Evolutionary conservation across 2,888 invertebrate species (phyloP), one percentile per base, ranked within the genome.

Genomic region (Trichopria drosophilae): DNA sequence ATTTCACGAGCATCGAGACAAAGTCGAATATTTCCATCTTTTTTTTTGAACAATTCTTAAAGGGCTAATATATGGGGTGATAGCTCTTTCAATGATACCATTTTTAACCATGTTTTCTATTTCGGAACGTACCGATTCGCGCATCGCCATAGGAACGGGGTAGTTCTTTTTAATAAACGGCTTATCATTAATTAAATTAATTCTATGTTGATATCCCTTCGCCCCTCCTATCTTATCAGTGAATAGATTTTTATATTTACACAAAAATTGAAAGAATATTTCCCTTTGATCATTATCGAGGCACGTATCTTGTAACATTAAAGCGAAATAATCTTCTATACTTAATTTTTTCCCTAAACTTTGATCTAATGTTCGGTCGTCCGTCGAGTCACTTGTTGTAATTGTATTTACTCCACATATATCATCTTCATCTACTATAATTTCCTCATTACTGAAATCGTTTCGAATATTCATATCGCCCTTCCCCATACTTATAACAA

Each of bases 1-100:
- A 66, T 34, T 37, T 51, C 45, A 3, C 68, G 44, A 10, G 66
- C 67, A 47, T 69, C 66, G 31, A 68, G 49, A 52, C 67, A 48
- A 3, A 40, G 20, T 28, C 48, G 26, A 13, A 48, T 28, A 20
- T 40, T 35, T 1, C 35, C 41, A 60, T 68, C 63, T n/a, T 18
- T 64, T 65, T 37, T 68, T 68, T 32, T 56, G 18, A 1, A 62
- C 61, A 6, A 62, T 61, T 6, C 65, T 63, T 18, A 68, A 41
- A 2, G 68, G 68, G 35, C 64, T 67, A 5, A 60, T 52, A 55
- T 55, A 67, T 1, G 59, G 54, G 7, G 63, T 63, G 7, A 60
- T 52, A 6, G 57, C 58, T 35, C 61, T 23, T 44, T 59, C 57
- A 20, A 66, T 66, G 7, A 68, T 60, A 2, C 64, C 63, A 19